Evolutionary conservation across 2,797 vertebrate genomes (phyloP), one percentile per base, ranked within the genome.

Genomic region (Brachyrhaphis roseni): DNA sequence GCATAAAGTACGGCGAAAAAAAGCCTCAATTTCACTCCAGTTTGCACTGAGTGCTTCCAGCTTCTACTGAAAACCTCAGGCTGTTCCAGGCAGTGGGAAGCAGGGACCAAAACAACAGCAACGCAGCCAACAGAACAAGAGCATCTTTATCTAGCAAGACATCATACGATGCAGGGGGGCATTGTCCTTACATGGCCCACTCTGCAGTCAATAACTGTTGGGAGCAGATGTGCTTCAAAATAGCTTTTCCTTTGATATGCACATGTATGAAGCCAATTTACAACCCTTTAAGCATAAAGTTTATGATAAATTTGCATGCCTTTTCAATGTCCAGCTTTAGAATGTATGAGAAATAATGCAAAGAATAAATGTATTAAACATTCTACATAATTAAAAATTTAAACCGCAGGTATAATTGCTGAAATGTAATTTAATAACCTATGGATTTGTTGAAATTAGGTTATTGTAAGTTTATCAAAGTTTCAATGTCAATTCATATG

Each of bases 41-140:
- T 68, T 82, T 51, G 76, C 80, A 72, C 70, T 0, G 28, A 49
- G 68, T 26, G 72, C 13, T 16, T 76, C 28, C 74, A 87, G 84
- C 81, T 87, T 83, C 76, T 78, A 62, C 45, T 53, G 20, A 75
- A 39, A 55, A 47, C 84, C 66, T 79, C 81, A 39, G 84, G 78
- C 80, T 68, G 64, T 68, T 68, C 64, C 64, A 41, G 64, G 64
- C 64, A 41, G 36, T 26, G 72, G 79, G 41, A 46, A 53, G 51
- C n/a, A 31, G 39, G n/a, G 36, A 18, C 26, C 64, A 26, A 55
- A 34, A 41, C 62, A n/a, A 28, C 45, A 43, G 59, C 20, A 31
- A 34, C 10, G 26, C 72, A 86, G 82, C 84, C 85, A 82, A 75
- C 78, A 81, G 83, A 84, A 81, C 1, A 78, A 70, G 72, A 83